A percentile compares a stretch with the other conserved stretches of the same genome.
Conservation (phyloP, 2,888 invertebrate genomes). For the Plebejus melissa region DNA sequence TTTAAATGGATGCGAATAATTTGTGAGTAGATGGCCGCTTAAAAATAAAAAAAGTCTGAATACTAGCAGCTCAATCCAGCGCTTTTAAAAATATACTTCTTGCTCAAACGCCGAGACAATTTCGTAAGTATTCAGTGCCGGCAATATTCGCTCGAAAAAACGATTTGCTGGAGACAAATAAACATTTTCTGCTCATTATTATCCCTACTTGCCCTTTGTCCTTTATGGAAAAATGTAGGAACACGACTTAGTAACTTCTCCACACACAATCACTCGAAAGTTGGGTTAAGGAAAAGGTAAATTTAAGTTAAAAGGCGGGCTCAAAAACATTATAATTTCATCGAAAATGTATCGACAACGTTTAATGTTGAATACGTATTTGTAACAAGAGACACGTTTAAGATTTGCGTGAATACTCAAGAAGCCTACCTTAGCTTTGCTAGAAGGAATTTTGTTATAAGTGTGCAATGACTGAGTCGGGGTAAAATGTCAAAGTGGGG, state of each 20-base stretch:
- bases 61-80: constrained; percentile 48
- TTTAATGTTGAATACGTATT: not conserved
- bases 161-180: constrained; percentile 46
- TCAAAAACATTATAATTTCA: not conserved
- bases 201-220: constrained; percentile 38
- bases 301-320: not conserved
- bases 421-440: constrained; percentile 10
- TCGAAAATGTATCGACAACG: not conserved
- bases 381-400: not conserved
- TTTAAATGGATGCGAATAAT: constrained; percentile 42
- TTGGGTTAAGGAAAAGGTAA: not conserved
- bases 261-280: not conserved
- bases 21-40: constrained; percentile 42
- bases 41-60: constrained; percentile 45
- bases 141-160: constrained; percentile 48
- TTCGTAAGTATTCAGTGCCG: constrained; percentile 47
- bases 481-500: constrained; percentile 70
- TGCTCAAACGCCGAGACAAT: constrained; percentile 48
- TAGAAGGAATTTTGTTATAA: constrained; percentile 40
- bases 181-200: constrained; percentile 43
- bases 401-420: constrained; percentile 1
- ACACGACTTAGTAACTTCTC: not conserved
- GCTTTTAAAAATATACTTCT: constrained; percentile 44
- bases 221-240: constrained; percentile 25
- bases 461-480: constrained; percentile 62